Percentiles rank a stretch among this genome's conserved stretches.
These are phyloP conservation scores for Hybos culiciformis DNA, from an alignment of 2,888 invertebrate species.

Conservation along the genomic window DNA sequence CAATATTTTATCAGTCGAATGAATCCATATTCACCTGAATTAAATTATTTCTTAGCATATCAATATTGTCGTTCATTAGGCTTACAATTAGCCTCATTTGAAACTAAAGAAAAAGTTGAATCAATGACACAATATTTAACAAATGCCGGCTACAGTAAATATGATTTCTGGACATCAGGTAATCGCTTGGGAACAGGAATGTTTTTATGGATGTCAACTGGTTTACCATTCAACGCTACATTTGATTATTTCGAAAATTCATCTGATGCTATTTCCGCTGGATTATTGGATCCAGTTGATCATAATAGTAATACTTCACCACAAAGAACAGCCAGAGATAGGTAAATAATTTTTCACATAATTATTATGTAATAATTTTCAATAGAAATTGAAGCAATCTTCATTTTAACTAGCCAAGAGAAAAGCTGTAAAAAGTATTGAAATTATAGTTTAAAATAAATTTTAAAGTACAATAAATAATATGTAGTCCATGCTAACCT, in stretches of 20 bases:
- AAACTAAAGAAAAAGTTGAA: conserved; percentile 75
- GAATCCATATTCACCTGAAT: conserved; percentile 75
- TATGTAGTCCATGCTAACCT: too few relatives aligned
- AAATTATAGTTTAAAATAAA: too few relatives aligned
- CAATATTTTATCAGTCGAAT: conserved; percentile 76
- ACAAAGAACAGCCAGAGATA: conserved; percentile 61
- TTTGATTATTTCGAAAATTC: conserved; percentile 65
- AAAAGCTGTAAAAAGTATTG: too few relatives aligned
- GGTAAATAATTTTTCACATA: conserved; percentile 22
- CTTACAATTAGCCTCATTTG: conserved; percentile 70
- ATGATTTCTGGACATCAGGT: conserved; percentile 81
- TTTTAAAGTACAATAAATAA: not conserved
- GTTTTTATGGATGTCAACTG: conserved; percentile 84
- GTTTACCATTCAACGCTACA: conserved; percentile 75
- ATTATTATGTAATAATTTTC: too few relatives aligned
- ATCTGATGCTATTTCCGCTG: conserved; percentile 35
- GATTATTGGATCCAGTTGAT: conserved; percentile 42
- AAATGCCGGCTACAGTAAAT: conserved; percentile 72
- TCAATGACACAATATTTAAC: conserved; percentile 69
- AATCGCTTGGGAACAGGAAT: conserved; percentile 76
- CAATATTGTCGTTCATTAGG: conserved; percentile 79
- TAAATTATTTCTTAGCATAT: conserved; percentile 76
- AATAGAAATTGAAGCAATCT: too few relatives aligned
- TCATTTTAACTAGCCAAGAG: too few relatives aligned
- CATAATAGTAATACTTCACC: conserved; percentile 62